A percentile compares a stretch with the other conserved stretches of the same genome.
These are phyloP conservation scores for Smithornis capensis DNA, from an alignment of 2,113 vertebrate genomes.

Conservation along the genomic window DNA sequence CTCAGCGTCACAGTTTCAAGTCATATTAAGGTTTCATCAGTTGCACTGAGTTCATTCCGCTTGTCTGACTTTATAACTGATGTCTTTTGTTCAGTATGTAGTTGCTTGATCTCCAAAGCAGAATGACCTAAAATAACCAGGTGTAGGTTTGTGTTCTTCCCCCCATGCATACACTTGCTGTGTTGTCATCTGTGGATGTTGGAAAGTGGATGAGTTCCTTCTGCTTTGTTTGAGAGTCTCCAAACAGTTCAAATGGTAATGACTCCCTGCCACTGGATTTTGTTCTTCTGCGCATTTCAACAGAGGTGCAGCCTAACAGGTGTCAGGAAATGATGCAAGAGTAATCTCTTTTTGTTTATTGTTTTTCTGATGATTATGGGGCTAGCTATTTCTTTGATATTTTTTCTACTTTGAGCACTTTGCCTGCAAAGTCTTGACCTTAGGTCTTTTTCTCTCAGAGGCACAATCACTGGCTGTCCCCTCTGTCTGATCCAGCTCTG, in stretches of 20 bases:
- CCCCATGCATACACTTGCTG: neutral
- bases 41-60: neutral
- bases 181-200: neutral
- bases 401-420: neutral
- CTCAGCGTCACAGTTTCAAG: neutral
- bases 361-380: neutral
- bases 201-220: neutral
- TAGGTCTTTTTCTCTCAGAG: neutral
- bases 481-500: neutral
- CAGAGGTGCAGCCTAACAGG: neutral
- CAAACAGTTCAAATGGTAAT: neutral
- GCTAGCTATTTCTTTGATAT: neutral
- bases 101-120: neutral
- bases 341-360: neutral
- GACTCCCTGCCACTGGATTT: neutral
- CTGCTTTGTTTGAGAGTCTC: neutral
- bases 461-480: neutral
- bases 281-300: neutral
- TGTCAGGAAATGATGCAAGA: conserved; percentile 24
- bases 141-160: neutral
- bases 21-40: neutral
- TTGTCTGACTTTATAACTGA: neutral
- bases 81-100: neutral
- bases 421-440: neutral
- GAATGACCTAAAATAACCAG: neutral